Base-by-base conservation (phyloP, 2,797 vertebrate genomes). In the Acanthurus tractus region DNA sequence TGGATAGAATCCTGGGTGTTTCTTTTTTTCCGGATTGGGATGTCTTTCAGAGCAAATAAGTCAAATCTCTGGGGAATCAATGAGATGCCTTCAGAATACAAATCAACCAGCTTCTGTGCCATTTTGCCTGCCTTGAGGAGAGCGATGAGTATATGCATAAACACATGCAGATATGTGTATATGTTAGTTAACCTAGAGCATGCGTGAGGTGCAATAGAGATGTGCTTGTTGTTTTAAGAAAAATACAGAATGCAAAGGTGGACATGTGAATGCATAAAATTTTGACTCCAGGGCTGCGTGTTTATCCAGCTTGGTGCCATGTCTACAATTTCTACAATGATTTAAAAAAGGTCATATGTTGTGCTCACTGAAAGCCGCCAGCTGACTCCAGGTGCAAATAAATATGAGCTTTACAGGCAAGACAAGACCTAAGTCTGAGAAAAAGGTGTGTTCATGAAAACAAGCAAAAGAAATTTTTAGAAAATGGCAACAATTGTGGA, bases 71-170 rank as follows among this genome's bases (percentile, higher is more conserved):
- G 36, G 11, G 23, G 62, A 56, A 66, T 70, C 38, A 79, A 70
- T 79, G 63, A 62, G 42, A 76, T 61, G 64, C 69, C 66, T 54
- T 70, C 50, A 79, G 66, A 66, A 59, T 78, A 74, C 53, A 76
- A 62, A 80, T 62, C 15, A 64, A 46, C 44, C 29, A 20, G n/a
- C 7, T 4, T 1, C 8, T 9, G 1, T 18, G 9, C 9, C 29
- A 36, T 78, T 74, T 77, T 63, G 54, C 25, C 55, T 50, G 48
- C 50, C 20, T 56, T 36, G n/a, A 17, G 54, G 48, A 53, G 36
- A 2, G 4, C 57, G 78, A 79, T 52, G 45, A 42, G 73, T 78
- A 57, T 72, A 36, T 56, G 46, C 17, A 25, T 29, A 18, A 8
- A 49, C 13, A 54, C 6, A 4, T 18, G n/a, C 0, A 1, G 3